Base-by-base conservation (phyloP, 2,113 vertebrate genomes). In the Chrysemys picta region DNA sequence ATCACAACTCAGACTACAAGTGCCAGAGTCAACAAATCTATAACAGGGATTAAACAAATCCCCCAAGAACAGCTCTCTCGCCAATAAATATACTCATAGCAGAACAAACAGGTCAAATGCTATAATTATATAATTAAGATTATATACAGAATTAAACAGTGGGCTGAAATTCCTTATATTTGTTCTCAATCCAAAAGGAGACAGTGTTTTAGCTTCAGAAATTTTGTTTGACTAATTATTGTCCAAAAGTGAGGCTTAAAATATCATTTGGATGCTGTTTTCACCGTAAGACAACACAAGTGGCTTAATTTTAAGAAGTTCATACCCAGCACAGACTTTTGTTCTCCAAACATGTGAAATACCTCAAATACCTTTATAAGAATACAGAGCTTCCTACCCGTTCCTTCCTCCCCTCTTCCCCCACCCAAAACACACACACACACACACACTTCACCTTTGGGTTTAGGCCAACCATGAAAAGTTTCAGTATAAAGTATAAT, bases 241-340 rank as follows among this genome's bases (percentile, higher is more conserved):
- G 84, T 72, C 84, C 17, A 72, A 35, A 94, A 93, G 45, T 54
- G 65, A 87, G 91, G 91, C 87, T 96, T 82, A 81, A 90, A 72
- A 82, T 38, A 93, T n/a, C 38, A 84, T 84, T 89, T 42, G n/a
- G 42, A 65, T 5, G 8, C 29, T n/a, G 62, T 29, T 8, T 69
- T 69, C 49, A 38, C 57, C 81, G 1, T 10, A 11, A 88, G 89
- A 83, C 0, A 14, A 59, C 54, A 89, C 3, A 1, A 0, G 22
- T 16, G 93, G 87, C 38, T 88, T 50, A 50, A n/a, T 87, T 11
- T 50, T 0, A 17, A 29, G 29, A 27, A 35, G 31, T 81, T 49
- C 59, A 75, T 45, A 49, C 24, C 54, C 53, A 72, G 65, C n/a
- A 38, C 10, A 5, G 65, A 38, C 8, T 72, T 72, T 38, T 38